Percentiles rank a stretch among this genome's conserved stretches.
Conservation (phyloP, 2,888 invertebrate species). For the Drosophila formosana region DNA sequence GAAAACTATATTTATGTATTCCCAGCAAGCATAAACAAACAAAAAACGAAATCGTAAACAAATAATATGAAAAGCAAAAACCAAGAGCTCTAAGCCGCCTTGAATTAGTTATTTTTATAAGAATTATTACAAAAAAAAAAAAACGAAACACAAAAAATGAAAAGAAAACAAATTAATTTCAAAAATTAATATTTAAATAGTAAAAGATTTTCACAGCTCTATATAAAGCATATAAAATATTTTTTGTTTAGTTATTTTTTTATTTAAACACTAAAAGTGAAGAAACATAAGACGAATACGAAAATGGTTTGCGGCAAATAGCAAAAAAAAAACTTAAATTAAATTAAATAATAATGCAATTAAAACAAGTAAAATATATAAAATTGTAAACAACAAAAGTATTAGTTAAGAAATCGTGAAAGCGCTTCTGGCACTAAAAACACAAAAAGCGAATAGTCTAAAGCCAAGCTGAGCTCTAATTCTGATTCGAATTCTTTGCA, state of each 20-base stretch:
- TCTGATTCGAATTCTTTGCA: constrained; percentile 50
- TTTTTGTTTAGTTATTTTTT: constrained; percentile 42
- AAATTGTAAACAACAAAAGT: constrained; percentile 40
- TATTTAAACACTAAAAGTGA: constrained; percentile 67
- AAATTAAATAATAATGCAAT: constrained; percentile 24
- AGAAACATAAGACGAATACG: constrained; percentile 9
- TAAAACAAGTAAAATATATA: constrained; percentile 29
- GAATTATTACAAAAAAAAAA: constrained; percentile 51
- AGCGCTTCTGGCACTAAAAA: constrained; percentile 65
- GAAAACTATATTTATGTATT: constrained; percentile 57
- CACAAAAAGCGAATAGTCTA: constrained; percentile 57
- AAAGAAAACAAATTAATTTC: constrained; percentile 58
- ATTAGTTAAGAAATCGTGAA: constrained; percentile 58
- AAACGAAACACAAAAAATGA: constrained; percentile 40
- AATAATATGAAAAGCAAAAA: constrained; percentile 56
- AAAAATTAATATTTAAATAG: constrained; percentile 64
- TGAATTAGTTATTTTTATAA: constrained; percentile 80
- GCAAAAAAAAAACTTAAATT: constrained; percentile 38
- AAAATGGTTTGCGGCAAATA: constrained; percentile 47
- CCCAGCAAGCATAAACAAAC: constrained; percentile 32
- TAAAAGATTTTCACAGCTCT: constrained; percentile 44
- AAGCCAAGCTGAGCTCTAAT: constrained; percentile 62
- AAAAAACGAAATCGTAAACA: constrained; percentile 27
- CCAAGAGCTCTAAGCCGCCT: constrained; percentile 80
- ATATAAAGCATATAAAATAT: constrained; percentile 21